These are phyloP conservation scores for Cantharis nigra DNA, from an alignment of 2,888 invertebrate species.

Conservation along the genomic window DNA sequence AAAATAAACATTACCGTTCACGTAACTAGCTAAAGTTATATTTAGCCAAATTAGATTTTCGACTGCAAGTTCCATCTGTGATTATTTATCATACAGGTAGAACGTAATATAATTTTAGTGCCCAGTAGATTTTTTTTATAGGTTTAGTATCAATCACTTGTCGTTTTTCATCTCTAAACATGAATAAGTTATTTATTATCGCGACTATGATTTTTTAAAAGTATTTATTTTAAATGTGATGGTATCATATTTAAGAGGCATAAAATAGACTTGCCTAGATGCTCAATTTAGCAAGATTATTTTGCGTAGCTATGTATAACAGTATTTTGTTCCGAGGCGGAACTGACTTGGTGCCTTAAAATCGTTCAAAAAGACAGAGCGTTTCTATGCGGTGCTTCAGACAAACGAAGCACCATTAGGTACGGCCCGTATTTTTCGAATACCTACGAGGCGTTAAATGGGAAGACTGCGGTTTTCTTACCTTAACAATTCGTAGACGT, in stretches of 20 bases:
- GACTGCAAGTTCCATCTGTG: conserved; percentile 53
- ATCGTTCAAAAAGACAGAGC: conserved; percentile 3
- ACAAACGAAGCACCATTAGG: neutral
- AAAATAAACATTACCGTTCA: neutral
- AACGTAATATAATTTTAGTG: conserved; percentile 33
- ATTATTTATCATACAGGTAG: conserved; percentile 45
- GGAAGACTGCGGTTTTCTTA: neutral
- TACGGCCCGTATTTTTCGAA: neutral
- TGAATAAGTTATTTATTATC: conserved; percentile 9
- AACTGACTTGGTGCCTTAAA: conserved; percentile 37
- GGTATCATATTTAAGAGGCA: neutral
- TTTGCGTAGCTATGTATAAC: conserved; percentile 32
- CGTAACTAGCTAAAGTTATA: conserved; percentile 30
- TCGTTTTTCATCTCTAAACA: conserved; percentile 5
- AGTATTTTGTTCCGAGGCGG: conserved; percentile 36
- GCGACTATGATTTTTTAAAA: conserved; percentile 4
- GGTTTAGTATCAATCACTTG: conserved; percentile 2
- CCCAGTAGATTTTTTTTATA: conserved; percentile 5
- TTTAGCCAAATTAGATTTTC: conserved; percentile 31
- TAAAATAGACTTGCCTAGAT: conserved; percentile 17
- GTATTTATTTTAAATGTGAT: conserved; percentile 19
- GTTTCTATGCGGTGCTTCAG: neutral
- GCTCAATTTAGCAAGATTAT: conserved; percentile 29
- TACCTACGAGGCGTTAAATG: neutral
- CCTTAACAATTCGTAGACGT: neutral